These are phyloP conservation scores for Crossaster papposus DNA, from an alignment of 53 echinoderm and acorn worm species.

Conservation along the genomic window DNA sequence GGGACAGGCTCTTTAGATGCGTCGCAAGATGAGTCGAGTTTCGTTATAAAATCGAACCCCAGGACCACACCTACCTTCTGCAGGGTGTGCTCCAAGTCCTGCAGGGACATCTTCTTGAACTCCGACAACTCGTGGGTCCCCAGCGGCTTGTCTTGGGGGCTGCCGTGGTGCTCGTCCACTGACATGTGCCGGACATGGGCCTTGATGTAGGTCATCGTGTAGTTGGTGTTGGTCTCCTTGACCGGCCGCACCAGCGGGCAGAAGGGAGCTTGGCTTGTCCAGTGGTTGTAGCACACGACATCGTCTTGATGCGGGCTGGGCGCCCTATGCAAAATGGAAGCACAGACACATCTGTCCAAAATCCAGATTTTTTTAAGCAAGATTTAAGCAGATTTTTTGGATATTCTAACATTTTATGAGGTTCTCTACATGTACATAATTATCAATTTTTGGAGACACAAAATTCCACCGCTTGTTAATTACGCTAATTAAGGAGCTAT, in stretches of 20 bases:
- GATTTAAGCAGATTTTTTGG: too few species aligned
- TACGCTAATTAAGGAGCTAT: too few species aligned
- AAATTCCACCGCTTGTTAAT: too few species aligned
- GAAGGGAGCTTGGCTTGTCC: slow-evolving; percentile 71
- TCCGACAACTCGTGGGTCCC: slow-evolving; percentile 78
- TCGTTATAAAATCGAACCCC: not conserved
- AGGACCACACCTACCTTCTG: slow-evolving; percentile 48
- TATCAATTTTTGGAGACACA: too few species aligned
- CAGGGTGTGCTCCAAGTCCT: slow-evolving; percentile 76
- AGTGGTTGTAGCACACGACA: slow-evolving; percentile 61
- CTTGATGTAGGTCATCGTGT: slow-evolving; percentile 88
- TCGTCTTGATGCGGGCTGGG: slow-evolving; percentile 34
- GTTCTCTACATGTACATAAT: not conserved
- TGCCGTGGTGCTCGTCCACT: slow-evolving; percentile 62
- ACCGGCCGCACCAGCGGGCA: slow-evolving; percentile 57
- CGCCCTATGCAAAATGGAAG: slow-evolving; percentile 1
- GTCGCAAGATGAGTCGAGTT: too few species aligned
- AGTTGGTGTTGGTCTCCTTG: slow-evolving; percentile 79
- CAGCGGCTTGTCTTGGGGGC: slow-evolving; percentile 51
- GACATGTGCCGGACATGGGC: slow-evolving; percentile 87
- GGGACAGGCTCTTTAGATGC: too few species aligned
- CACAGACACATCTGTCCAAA: not conserved
- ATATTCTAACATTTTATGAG: not conserved
- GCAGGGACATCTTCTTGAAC: slow-evolving; percentile 78
- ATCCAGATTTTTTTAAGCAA: too few species aligned